A percentile compares a stretch with the other conserved stretches of the same genome.
These are phyloP conservation scores for Pristionchus mayeri DNA, from an alignment of 2,888 invertebrate genomes.

Conservation along the genomic window DNA sequence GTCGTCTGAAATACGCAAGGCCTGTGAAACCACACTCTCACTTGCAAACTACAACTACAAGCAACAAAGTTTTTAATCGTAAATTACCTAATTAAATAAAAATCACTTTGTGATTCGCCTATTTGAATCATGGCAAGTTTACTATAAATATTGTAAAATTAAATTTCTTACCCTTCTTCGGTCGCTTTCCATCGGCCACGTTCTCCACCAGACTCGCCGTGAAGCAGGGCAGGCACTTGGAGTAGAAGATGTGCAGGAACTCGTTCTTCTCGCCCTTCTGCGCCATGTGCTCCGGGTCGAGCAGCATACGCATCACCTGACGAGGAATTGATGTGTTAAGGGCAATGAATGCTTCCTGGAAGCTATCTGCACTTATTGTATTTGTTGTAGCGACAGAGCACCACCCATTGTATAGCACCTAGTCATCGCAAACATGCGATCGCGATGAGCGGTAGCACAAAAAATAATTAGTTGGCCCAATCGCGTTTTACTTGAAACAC, in stretches of 20 bases:
- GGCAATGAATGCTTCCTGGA: too few species aligned
- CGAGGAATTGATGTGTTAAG: neutral
- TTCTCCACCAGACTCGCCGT: conserved; percentile 96
- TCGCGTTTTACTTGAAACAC: too few species aligned
- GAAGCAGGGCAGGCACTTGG: conserved; percentile 95
- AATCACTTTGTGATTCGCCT: too few species aligned
- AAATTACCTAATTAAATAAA: too few species aligned
- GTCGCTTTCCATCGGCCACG: conserved; percentile 79
- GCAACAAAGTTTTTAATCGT: neutral
- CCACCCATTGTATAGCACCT: too few species aligned
- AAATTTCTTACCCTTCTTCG: conserved; percentile 60
- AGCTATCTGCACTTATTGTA: too few species aligned
- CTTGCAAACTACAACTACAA: neutral
- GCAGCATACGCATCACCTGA: conserved; percentile 67
- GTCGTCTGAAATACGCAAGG: conserved; percentile 85
- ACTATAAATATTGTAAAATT: neutral
- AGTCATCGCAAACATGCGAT: too few species aligned
- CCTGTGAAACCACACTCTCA: neutral
- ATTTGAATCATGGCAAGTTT: neutral
- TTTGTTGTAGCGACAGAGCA: too few species aligned
- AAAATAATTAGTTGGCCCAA: too few species aligned
- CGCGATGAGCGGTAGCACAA: too few species aligned
- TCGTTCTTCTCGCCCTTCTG: conserved; percentile 95
- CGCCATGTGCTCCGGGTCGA: conserved; percentile 74
- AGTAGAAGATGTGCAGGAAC: conserved; percentile 98